Percentiles rank a stretch among this genome's conserved stretches.
These are phyloP conservation scores for Garra rufa DNA, from an alignment of 2,113 vertebrate genomes.

Conservation along the genomic window DNA sequence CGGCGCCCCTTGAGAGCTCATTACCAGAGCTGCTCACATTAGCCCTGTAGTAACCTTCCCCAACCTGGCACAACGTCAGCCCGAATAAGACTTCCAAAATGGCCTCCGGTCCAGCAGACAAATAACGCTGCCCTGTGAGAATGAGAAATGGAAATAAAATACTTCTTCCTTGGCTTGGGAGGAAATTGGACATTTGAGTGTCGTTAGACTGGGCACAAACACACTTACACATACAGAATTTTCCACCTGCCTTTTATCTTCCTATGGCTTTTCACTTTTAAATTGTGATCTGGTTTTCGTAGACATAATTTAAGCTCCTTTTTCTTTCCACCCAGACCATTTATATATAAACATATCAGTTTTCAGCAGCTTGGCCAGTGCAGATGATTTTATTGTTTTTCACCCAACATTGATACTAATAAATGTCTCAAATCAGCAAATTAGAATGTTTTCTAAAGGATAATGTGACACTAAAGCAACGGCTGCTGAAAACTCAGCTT, in stretches of 20 bases:
- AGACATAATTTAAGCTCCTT: conserved; percentile 35
- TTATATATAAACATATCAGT: too few relatives aligned
- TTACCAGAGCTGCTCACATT: conserved; percentile 79
- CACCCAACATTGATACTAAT: too few relatives aligned
- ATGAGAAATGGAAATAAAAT: conserved; percentile 50
- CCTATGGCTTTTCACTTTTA: conserved; percentile 32
- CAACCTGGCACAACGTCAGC: conserved; percentile 65
- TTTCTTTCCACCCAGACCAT: background rate
- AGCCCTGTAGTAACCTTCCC: conserved; percentile 78
- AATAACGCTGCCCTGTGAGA: conserved; percentile 63
- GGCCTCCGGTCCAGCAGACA: conserved; percentile 55
- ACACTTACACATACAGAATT: conserved; percentile 3
- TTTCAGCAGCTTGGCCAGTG: background rate
- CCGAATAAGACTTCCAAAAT: conserved; percentile 66
- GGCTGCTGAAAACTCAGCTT: too few relatives aligned
- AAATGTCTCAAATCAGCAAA: too few relatives aligned
- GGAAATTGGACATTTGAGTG: conserved; percentile 44
- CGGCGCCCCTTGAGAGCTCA: conserved; percentile 77
- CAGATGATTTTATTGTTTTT: background rate
- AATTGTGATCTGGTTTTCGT: conserved; percentile 50
- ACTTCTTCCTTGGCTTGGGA: conserved; percentile 51
- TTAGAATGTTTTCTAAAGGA: too few relatives aligned
- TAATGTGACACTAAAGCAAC: too few relatives aligned
- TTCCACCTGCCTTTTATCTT: conserved; percentile 24
- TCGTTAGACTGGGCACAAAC: conserved; percentile 24